phyloP scores from a whole-genome alignment of 1,140 invertebrate genomes.

The Drosophila erecta region DNA sequence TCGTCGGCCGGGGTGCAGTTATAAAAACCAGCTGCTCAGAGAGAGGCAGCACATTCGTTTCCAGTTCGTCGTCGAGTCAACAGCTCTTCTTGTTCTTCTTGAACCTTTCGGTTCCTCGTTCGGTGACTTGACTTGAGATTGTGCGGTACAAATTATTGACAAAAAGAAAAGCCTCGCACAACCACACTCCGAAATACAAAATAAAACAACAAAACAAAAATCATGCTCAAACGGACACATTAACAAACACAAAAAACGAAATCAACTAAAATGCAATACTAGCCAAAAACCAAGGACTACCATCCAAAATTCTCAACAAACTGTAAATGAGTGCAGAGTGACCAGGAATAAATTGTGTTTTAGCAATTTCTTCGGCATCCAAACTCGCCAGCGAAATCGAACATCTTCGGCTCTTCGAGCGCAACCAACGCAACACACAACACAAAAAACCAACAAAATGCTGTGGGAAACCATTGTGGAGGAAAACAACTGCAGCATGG shows the following conservation, averaged over 20 bases:
- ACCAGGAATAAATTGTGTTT: conserved; percentile 78
- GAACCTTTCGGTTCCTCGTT: conserved; percentile 27
- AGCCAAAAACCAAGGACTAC: conserved; percentile 69
- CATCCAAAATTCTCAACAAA: conserved; percentile 61
- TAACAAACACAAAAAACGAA: conserved; percentile 34
- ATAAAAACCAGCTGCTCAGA: conserved; percentile 63
- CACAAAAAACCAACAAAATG: conserved; percentile 66
- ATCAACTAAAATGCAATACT: conserved; percentile 67
- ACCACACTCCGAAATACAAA: conserved; percentile 14
- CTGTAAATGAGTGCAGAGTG: conserved; percentile 64
- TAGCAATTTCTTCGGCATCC: conserved; percentile 69
- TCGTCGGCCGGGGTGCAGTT: conserved; percentile 37
- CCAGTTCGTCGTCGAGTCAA: conserved; percentile 60
- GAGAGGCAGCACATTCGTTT: conserved; percentile 48
- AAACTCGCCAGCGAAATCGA: conserved; percentile 8
- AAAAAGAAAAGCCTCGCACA: conserved; percentile 43
- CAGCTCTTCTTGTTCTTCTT: conserved; percentile 58
- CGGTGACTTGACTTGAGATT: conserved; percentile 18
- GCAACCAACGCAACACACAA: conserved; percentile 13
- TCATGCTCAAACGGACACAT: conserved; percentile 72
- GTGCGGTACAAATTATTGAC: conserved; percentile 50
- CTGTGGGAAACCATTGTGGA: conserved; percentile 80
- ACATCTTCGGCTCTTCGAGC: conserved; percentile 26
- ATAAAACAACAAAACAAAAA: conserved; percentile 29
- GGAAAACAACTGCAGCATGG: conserved; percentile 77